Conservation (phyloP, 2,888 invertebrate species). For the Leptinotarsa juncta region DNA sequence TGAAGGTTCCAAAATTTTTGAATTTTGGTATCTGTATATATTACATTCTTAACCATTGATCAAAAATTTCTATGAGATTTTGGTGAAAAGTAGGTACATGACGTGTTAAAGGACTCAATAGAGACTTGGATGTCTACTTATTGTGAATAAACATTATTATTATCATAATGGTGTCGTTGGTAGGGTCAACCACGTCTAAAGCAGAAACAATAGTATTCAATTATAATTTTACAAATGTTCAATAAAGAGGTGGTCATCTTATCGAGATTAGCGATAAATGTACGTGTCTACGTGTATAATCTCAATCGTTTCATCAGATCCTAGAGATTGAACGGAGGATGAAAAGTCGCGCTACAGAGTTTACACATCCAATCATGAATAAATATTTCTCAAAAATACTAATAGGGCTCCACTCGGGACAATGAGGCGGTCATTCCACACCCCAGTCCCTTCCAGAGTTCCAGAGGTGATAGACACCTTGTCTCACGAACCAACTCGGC, state of each 20-base stretch:
- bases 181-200: no score
- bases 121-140: no score
- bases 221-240: no score
- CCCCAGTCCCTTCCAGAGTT: neutral
- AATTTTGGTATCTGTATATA: no score
- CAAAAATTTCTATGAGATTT: no score
- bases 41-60: no score
- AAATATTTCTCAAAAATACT: neutral
- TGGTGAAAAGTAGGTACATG: neutral
- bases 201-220: no score
- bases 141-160: no score
- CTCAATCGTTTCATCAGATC: conserved; percentile 14
- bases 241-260: no score
- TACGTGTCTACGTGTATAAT: conserved; percentile 22
- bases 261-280: neutral
- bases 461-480: neutral
- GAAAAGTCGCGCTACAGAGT: neutral
- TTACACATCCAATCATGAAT: neutral
- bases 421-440: neutral
- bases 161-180: no score
- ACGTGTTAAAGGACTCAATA: neutral
- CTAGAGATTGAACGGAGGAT: neutral
- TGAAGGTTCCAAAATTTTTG: no score
- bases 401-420: neutral
- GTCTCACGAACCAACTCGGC: neutral